phyloP scores from a whole-genome alignment of 2,797 vertebrate genomes.

The Parambassis ranga region DNA sequence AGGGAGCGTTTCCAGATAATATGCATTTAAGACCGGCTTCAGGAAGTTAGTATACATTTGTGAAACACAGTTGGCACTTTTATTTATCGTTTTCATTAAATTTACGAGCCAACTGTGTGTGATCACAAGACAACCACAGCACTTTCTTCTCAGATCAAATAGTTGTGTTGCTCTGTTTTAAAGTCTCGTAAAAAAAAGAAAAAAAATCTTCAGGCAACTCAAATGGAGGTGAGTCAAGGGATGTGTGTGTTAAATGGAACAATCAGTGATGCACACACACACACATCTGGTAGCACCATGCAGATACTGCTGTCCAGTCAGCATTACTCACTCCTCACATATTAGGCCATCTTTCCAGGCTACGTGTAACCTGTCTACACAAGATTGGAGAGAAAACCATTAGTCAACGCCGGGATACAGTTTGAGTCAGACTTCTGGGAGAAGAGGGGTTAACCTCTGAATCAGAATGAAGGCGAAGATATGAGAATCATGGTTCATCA shows the following conservation, averaged over 20 bases:
- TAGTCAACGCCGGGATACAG: neutral
- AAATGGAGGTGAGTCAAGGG: constrained; percentile 4
- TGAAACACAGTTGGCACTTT: neutral
- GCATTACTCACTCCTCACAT: constrained; percentile 53
- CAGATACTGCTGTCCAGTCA: constrained; percentile 60
- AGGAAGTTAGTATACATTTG: neutral
- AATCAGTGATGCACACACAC: constrained; percentile 41
- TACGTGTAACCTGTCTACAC: constrained; percentile 11
- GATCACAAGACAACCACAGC: constrained; percentile 47
- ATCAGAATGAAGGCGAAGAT: neutral
- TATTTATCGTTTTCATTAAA: constrained; percentile 32
- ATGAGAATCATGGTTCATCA: neutral
- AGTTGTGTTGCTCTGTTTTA: constrained; percentile 34
- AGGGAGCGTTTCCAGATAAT: neutral
- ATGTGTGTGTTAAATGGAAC: constrained; percentile 33
- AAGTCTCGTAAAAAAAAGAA: constrained; percentile 64
- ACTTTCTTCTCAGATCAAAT: constrained; percentile 56
- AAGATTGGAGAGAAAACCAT: neutral
- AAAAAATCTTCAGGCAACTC: constrained; percentile 38
- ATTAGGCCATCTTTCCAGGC: constrained; percentile 11
- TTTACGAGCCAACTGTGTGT: constrained; percentile 14
- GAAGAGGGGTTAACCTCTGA: neutral
- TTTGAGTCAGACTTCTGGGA: neutral
- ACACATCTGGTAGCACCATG: constrained; percentile 59
- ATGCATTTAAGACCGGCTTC: neutral